These are phyloP conservation scores for Lepisosteus osseus DNA, from an alignment of 2,113 vertebrate genomes.

Conservation along the genomic window DNA sequence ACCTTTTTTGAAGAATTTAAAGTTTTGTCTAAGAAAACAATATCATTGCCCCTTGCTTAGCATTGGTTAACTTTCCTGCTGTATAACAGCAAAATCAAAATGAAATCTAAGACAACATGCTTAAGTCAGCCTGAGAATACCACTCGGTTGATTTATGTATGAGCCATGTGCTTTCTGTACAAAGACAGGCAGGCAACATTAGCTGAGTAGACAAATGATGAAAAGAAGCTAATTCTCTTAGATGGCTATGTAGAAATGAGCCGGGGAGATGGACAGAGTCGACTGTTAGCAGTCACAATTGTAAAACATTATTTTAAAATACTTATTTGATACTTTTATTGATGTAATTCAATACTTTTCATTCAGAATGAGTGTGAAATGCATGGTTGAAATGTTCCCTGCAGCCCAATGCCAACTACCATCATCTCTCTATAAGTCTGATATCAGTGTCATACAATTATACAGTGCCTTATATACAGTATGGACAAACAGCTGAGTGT, in stretches of 20 bases:
- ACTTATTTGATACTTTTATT: too few relatives aligned
- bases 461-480: too few relatives aligned
- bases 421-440: too few relatives aligned
- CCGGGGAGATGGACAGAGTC: conserved; percentile 13
- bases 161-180: conserved; percentile 61
- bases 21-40: conserved; percentile 70
- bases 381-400: too few relatives aligned
- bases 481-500: too few relatives aligned
- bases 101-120: conserved; percentile 42
- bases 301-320: too few relatives aligned
- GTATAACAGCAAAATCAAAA: conserved; percentile 52
- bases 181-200: conserved; percentile 44
- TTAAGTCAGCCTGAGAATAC: conserved; percentile 61
- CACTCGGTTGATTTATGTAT: conserved; percentile 66
- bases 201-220: conserved; percentile 43
- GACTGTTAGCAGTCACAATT: too few relatives aligned
- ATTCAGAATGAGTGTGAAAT: too few relatives aligned
- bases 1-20: conserved; percentile 32
- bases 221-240: conserved; percentile 29
- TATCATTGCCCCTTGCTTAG: conserved; percentile 62
- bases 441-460: too few relatives aligned
- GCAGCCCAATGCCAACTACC: too few relatives aligned
- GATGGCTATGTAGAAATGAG: conserved; percentile 16
- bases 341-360: too few relatives aligned
- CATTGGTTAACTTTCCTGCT: conserved; percentile 34